Percentiles rank a stretch among this genome's conserved stretches.
These are phyloP conservation scores for Athalia rosae DNA, from an alignment of 2,888 invertebrate species.

Conservation along the genomic window DNA sequence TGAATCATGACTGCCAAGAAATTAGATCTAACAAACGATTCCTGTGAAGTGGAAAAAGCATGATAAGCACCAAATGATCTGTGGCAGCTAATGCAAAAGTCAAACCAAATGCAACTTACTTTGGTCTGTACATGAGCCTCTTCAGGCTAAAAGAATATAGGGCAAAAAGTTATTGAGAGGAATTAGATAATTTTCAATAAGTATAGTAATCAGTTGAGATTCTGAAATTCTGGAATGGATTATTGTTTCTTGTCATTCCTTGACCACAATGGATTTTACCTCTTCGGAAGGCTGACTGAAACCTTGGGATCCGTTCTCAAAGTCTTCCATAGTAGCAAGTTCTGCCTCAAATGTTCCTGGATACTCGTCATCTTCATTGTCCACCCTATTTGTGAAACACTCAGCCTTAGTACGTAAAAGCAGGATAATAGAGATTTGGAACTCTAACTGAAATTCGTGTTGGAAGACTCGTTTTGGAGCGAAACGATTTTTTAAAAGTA, in stretches of 20 bases:
- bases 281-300: conserved; percentile 75
- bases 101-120: conserved; percentile 1
- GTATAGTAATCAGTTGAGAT: conserved; percentile 12
- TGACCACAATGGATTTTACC: conserved; percentile 55
- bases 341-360: conserved; percentile 82
- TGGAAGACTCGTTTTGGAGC: too few relatives aligned
- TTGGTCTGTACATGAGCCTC: background rate
- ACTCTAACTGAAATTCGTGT: background rate
- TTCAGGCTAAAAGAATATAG: background rate
- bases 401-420: background rate
- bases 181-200: background rate
- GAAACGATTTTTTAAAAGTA: background rate
- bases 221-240: conserved; percentile 32
- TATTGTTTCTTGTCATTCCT: background rate
- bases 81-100: too few relatives aligned
- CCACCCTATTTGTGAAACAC: conserved; percentile 49
- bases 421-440: background rate
- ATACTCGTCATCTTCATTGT: conserved; percentile 79
- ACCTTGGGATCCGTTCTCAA: conserved; percentile 75
- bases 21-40: background rate
- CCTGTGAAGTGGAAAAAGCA: background rate
- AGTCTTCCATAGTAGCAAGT: conserved; percentile 81
- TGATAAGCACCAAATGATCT: background rate
- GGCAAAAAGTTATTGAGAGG: background rate
- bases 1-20: background rate